Evolutionary conservation across 1,140 invertebrate genomes (phyloP).

Genomic region (Conus ventricosus): DNA sequence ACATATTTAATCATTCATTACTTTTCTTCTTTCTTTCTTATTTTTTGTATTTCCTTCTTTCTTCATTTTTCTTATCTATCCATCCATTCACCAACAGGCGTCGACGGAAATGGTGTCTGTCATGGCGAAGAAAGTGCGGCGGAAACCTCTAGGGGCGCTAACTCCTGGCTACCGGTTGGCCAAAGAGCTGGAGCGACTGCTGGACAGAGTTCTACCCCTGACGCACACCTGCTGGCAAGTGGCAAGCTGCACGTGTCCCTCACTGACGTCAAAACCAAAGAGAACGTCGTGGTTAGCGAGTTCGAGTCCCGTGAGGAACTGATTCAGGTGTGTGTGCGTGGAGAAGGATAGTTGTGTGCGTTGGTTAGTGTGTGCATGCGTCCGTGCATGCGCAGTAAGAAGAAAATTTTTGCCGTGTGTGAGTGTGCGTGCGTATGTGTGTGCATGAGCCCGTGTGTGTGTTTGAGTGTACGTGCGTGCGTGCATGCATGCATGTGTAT

Average conservation of each 20-base stretch:
- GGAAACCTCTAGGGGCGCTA: conserved; percentile 59
- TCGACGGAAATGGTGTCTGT: conserved; percentile 55
- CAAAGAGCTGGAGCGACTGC: conserved; percentile 53
- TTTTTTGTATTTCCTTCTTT: background rate
- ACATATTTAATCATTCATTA: background rate
- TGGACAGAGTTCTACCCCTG: conserved; percentile 57
- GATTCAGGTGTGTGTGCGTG: conserved; percentile 56
- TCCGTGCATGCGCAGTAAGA: background rate
- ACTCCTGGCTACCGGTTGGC: conserved; percentile 63
- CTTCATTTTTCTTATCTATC: background rate
- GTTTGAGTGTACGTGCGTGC: too few relatives aligned
- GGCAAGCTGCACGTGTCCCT: conserved; percentile 64
- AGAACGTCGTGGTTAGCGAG: conserved; percentile 62
- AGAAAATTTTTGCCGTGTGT: too few relatives aligned
- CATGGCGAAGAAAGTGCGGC: conserved; percentile 57
- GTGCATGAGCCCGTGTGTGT: too few relatives aligned
- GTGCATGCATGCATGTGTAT: too few relatives aligned
- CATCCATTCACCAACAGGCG: conserved; percentile 40
- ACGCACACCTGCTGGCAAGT: conserved; percentile 59
- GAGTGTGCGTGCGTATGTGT: too few relatives aligned
- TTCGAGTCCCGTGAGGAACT: conserved; percentile 62
- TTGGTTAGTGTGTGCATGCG: background rate
- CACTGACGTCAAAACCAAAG: conserved; percentile 58
- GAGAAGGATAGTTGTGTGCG: background rate
- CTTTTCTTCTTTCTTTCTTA: background rate